Base-by-base conservation (phyloP, 2,797 vertebrate species). In the Lepus townsendii region DNA sequence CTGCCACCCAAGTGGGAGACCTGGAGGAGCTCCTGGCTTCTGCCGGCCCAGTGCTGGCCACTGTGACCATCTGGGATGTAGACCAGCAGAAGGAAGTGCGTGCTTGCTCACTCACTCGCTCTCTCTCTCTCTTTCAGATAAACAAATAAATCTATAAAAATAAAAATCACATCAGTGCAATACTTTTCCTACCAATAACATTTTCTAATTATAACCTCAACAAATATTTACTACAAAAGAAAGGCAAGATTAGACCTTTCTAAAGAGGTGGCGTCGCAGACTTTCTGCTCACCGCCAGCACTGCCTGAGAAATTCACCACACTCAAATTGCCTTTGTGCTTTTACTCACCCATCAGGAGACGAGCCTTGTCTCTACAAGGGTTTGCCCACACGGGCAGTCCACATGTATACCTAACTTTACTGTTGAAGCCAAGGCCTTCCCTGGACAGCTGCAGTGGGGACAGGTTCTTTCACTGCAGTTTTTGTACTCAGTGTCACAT, bases 161-260 rank as follows among this genome's bases (percentile, higher is more conserved):
- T 16, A 57, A 57, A 57, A 57, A 57, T 16, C 19, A 57, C 54
- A 47, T 8, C 42, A 47, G 42, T 47, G 42, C 42, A 47, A 47
- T 47, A 47, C 42, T 47, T 94, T 85, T 93, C 24, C 32, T 68
- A 32, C 24, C 52, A 32, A 77, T n/a, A 50, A 35, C 3, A 20
- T 76, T 72, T 93, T 62, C 20, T 89, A 65, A 93, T 69, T 69
- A 78, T 0, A 76, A 76, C n/a, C 47, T 89, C 32, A 71, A 83
- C 22, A 71, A 83, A 69, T 50, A 90, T 69, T 88, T 88, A 91
- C 54, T 78, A 73, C 0, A 65, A 27, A 89, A 83, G 50, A 76
- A 90, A 87, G 47, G 19, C 5, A 73, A 83, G 93, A 79, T 26
- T 9, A 42, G 35, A 91, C 92, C 73, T 57, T 85, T 90, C 88